Evolutionary conservation across 2,113 vertebrate species (phyloP).

Genomic region (Misgurnus mizolepis): DNA sequence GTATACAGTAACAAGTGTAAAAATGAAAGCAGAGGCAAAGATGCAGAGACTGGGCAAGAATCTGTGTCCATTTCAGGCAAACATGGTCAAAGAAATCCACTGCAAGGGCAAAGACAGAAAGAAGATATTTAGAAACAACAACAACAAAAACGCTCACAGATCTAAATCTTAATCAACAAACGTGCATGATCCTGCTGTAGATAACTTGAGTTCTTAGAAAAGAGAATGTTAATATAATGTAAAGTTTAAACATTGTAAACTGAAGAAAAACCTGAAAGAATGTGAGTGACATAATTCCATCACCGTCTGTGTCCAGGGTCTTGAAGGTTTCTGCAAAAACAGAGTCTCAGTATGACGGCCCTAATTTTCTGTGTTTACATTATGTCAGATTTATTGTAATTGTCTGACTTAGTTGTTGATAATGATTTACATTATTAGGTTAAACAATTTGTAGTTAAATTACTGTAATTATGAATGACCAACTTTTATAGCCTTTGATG

Average conservation of each 20-base stretch:
- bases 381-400: background rate
- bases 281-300: conserved; percentile 78
- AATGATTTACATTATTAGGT: background rate
- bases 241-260: too few relatives aligned
- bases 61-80: conserved; percentile 63
- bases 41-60: background rate
- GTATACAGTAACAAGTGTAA: background rate
- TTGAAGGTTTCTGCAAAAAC: conserved; percentile 82
- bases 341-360: background rate
- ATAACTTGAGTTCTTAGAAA: too few relatives aligned
- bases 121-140: background rate
- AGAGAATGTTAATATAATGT: background rate
- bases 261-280: conserved; percentile 78
- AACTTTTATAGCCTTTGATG: too few relatives aligned
- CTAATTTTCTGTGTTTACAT: background rate
- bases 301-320: conserved; percentile 80
- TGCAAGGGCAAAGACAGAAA: conserved; percentile 45
- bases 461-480: too few relatives aligned
- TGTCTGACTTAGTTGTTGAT: too few relatives aligned
- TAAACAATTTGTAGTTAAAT: too few relatives aligned
- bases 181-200: background rate
- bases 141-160: background rate
- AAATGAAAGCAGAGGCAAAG: conserved; percentile 62
- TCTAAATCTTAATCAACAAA: background rate
- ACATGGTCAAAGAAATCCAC: conserved; percentile 80